phyloP scores from a whole-genome alignment of 2,113 vertebrate genomes.

The Shinisaurus crocodilurus region DNA sequence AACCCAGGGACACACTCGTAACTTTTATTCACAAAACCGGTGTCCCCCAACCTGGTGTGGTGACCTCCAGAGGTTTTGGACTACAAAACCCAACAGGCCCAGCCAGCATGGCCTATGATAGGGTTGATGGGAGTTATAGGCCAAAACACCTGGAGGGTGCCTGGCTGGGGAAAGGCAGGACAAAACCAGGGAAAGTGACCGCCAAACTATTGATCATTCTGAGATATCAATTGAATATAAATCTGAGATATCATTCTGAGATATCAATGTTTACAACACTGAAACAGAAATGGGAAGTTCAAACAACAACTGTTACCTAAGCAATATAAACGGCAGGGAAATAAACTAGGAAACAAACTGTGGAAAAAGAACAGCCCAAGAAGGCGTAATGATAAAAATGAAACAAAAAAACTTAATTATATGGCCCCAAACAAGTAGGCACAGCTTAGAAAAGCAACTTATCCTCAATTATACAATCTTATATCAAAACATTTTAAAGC shows the following conservation, averaged over 20 bases:
- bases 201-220: not conserved
- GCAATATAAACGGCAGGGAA: not conserved
- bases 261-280: not conserved
- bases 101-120: no score
- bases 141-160: no score
- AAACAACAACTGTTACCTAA: not conserved
- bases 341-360: not conserved
- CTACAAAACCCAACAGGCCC: no score
- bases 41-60: no score
- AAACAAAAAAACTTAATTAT: not conserved
- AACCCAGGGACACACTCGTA: no score
- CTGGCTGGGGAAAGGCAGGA: no score
- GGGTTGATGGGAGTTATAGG: no score
- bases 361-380: no score
- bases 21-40: no score
- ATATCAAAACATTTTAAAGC: not conserved
- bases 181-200: not conserved
- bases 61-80: no score
- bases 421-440: not conserved
- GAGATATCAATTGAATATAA: not conserved
- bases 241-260: no score
- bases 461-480: not conserved
- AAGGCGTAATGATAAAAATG: not conserved
- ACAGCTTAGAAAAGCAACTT: not conserved
- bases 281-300: no score